Conservation (phyloP, 2,797 vertebrate species). For the Aldrovandia affinis region DNA sequence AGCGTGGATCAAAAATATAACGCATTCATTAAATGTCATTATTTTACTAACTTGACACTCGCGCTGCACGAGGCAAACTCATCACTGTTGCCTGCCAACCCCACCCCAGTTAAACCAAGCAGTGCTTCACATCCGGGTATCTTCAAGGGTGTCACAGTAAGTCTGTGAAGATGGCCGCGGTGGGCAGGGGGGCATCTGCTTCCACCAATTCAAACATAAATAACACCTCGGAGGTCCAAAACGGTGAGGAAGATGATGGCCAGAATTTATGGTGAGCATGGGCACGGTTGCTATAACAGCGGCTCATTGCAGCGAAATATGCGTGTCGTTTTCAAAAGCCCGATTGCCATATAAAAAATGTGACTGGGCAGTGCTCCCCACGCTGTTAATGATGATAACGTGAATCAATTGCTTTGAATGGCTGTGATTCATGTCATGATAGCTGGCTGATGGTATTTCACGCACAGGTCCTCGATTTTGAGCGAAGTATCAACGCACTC, state of each 20-base stretch:
- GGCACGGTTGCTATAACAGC: not conserved
- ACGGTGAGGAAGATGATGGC: slow-evolving; percentile 87
- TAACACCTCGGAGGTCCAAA: slow-evolving; percentile 71
- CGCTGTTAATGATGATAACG: slow-evolving; percentile 29
- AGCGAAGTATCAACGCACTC: slow-evolving; percentile 97
- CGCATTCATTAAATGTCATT: not conserved
- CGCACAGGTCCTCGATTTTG: slow-evolving; percentile 92
- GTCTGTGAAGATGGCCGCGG: slow-evolving; percentile 81
- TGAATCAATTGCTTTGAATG: slow-evolving; percentile 51
- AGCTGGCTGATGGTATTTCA: slow-evolving; percentile 38
- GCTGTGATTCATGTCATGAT: slow-evolving; percentile 38
- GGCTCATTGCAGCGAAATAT: not conserved
- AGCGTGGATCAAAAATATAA: not conserved
- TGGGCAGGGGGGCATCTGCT: slow-evolving; percentile 77
- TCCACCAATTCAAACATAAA: slow-evolving; percentile 70
- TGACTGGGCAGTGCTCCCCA: slow-evolving; percentile 39
- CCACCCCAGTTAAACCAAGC: slow-evolving; percentile 10
- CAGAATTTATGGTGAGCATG: slow-evolving; percentile 86
- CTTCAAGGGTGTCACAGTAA: slow-evolving; percentile 60
- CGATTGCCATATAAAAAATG: slow-evolving; percentile 48
- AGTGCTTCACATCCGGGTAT: slow-evolving; percentile 73
- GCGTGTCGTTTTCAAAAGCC: slow-evolving; percentile 38
- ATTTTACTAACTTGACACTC: not conserved
- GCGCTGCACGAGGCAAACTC: not conserved
- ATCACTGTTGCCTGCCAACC: not conserved